phyloP scores from a whole-genome alignment of 1,140 invertebrate species.

The Trypoxylus dichotomus region DNA sequence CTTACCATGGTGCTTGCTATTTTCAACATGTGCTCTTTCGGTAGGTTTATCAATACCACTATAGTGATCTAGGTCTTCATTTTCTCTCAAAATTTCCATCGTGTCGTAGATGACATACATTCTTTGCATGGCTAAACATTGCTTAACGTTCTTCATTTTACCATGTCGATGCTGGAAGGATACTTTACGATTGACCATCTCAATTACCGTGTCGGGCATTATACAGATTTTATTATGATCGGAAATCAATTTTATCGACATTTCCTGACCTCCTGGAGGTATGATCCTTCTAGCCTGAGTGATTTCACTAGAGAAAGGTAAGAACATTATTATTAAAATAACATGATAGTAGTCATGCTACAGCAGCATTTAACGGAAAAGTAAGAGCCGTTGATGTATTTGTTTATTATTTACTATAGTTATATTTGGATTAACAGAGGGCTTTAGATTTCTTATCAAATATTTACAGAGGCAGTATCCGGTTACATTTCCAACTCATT shows the following conservation, averaged over 20 bases:
- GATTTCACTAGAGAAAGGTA: slow-evolving; percentile 42
- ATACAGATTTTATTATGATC: slow-evolving; percentile 43
- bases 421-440: too few relatives aligned
- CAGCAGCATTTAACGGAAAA: too few relatives aligned
- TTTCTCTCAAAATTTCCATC: slow-evolving; percentile 67
- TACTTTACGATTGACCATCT: slow-evolving; percentile 43
- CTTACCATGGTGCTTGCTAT: slow-evolving; percentile 59
- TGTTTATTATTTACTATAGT: too few relatives aligned
- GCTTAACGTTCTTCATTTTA: slow-evolving; percentile 50
- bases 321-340: not conserved
- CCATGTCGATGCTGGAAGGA: slow-evolving; percentile 50
- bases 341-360: too few relatives aligned
- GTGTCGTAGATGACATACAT: slow-evolving; percentile 75
- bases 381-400: too few relatives aligned
- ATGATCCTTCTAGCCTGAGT: slow-evolving; percentile 26
- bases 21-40: slow-evolving; percentile 68
- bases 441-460: too few relatives aligned
- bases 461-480: too few relatives aligned
- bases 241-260: slow-evolving; percentile 40
- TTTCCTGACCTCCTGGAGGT: slow-evolving; percentile 41
- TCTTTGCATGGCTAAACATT: slow-evolving; percentile 65
- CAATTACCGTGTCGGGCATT: slow-evolving; percentile 43
- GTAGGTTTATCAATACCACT: slow-evolving; percentile 63
- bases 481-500: too few relatives aligned
- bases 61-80: slow-evolving; percentile 61